Base-by-base conservation (phyloP, 2,888 invertebrate genomes). In the Mythimna impura region DNA sequence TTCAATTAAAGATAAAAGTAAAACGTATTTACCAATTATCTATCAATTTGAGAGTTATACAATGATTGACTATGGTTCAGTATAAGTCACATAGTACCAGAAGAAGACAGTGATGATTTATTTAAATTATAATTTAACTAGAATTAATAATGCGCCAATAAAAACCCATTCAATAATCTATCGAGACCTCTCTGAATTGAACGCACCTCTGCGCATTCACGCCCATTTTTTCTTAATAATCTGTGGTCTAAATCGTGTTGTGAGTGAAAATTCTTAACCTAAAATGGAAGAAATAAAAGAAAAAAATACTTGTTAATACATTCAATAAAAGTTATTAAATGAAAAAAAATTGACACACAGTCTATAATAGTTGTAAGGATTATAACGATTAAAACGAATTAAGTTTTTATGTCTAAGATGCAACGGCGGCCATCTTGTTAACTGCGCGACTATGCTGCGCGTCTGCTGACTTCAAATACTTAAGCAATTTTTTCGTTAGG, bases 371-470 rank as follows among this genome's bases (percentile, higher is more conserved):
- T n/a, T 34, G 17, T 43, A 50, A 30, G 58, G 68, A 66, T 77
- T 71, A 20, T 8, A 17, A 47, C 10, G 86, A 87, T 86, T 74
- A 71, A 76, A 67, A 78, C 52, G 58, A 80, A 83, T 86, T 81
- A 73, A 66, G 54, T 76, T 66, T 43, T 34, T 34, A 58, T 30
- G 63, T 52, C 40, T 12, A 68, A 76, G 62, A 70, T 67, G 71
- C 66, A 81, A 71, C 75, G 84, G 87, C 84, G 80, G 87, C 86
- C 86, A 86, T 86, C 69, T 86, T 86, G 86, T 78, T 85, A 72
- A 75, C 71, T 67, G 65, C 76, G 68, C 14, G 68, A 22, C 10
- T 34, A 36, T 8, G 36, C 74, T 69, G 63, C 78, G 81, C 65
- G 76, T 63, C 62, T 80, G 20, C 69, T 12, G 66, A 52, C 67